Evolutionary conservation across 2,888 invertebrate genomes (phyloP), one percentile per base, ranked within the genome.

Genomic region (Iphiclides podalirius): DNA sequence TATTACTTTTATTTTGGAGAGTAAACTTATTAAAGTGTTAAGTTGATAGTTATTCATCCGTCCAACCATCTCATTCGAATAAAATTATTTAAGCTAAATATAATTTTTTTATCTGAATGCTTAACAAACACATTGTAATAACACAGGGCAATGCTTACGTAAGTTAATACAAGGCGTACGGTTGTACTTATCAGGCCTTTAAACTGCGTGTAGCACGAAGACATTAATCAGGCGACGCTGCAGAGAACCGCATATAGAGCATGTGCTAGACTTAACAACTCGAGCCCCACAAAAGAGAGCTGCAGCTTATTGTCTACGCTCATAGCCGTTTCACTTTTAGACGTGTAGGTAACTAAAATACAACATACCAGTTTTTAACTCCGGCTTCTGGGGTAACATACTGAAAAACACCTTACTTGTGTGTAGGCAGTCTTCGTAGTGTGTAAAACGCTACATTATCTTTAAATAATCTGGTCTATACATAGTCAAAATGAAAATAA

Each of bases 151-250:
- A 28, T 2, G n/a, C 28, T 8, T 9, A 20, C n/a, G n/a, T n/a
- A 20, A 20, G 20, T 6, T 20, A 28, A n/a, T n/a, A n/a, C 28
- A 28, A 20, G 20, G 26, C 26, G 6, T 9, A 9, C 26, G 9
- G 9, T 7, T 6, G 42, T 23, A 17, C 42, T 43, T 42, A 49
- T 34, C 48, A 43, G 34, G 28, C 12, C 6, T 9, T 36, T 12
- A 37, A 44, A 44, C 37, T 16, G 9, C 44, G 49, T 34, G 16
- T 35, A 28, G 13, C 16, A 26, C 11, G 31, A 17, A 39, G 28
- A 39, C 44, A 39, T 44, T 49, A 49, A 49, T 44, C 39, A 44
- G 44, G 16, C 26, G 17, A 33, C 43, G 15, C 9, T 16, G 35
- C 34, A 8, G 38, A 38, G 16, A n/a, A n/a, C n/a, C 31, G 14